Evolutionary conservation across 2,113 vertebrate species (phyloP), one percentile per base, ranked within the genome.

Genomic region (Aythya baeri): DNA sequence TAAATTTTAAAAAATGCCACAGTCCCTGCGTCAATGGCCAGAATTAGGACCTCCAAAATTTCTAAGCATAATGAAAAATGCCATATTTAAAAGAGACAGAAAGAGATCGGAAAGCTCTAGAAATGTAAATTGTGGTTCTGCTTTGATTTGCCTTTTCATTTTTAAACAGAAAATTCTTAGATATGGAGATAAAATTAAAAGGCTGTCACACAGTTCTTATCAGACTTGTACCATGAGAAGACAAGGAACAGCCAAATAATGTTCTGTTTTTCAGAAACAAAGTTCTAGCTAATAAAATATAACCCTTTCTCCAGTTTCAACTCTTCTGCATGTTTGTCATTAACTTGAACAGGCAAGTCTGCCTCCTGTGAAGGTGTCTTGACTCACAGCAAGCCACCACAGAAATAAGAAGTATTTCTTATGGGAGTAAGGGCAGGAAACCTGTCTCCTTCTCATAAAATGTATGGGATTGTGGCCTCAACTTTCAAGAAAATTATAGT

Each of bases 261-360:
- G 43, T 81, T 93, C 72, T 83, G 43, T 77, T 50, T 68, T 88
- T 91, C 75, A 96, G 79, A 94, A 94, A 83, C 55, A 72, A 88
- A 90, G 49, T 90, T 72, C 54, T 72, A 84, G 57, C 85, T 94
- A 88, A 67, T 88, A 89, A 94, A 93, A 93, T 25, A 74, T 29
- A 81, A 93, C 90, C 88, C 88, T 88, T 94, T 95, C 90, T 93
- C 88, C 36, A 88, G 49, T 91, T 92, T 83, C 70, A 91, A 18
- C 57, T 75, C 49, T 84, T 85, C 55, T 67, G 71, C 2, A 0
- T n/a, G 14, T 88, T 66, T 96, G 88, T 86, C 92, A 90, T 29
- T 94, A 77, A 92, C 85, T 96, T 95, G 88, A 96, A 93, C 90
- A 78, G 95, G 88, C 83, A 95, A 94, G 90, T 75, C 90, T 83